A percentile compares a stretch with the other conserved stretches of the same genome.
phyloP scores from a whole-genome alignment of 2,113 vertebrate species.

The Atrichornis clamosus region DNA sequence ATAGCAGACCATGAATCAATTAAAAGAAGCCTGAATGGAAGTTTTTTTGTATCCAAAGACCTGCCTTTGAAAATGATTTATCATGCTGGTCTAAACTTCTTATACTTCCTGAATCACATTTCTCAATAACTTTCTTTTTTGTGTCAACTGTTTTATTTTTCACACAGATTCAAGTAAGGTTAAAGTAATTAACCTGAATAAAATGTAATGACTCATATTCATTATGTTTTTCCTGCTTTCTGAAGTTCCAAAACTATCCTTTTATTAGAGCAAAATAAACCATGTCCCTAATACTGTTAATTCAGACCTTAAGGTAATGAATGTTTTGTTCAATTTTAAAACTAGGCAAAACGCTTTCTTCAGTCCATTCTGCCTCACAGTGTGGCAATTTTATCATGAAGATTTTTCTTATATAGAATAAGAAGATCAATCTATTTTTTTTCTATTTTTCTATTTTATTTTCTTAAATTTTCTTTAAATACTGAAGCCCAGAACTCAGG shows the following conservation, averaged over 20 bases:
- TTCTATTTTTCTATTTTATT: not conserved
- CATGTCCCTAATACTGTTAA: not conserved
- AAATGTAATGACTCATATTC: constrained; percentile 18
- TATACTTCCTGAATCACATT: not conserved
- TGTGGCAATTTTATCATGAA: not conserved
- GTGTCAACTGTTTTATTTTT: constrained; percentile 15
- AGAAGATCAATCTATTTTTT: not conserved
- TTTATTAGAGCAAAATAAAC: constrained; percentile 5
- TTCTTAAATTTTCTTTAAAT: not conserved
- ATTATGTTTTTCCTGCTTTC: constrained; percentile 3
- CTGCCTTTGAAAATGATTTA: not conserved
- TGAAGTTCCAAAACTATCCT: constrained; percentile 27
- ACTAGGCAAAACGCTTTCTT: not conserved
- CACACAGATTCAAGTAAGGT: not conserved
- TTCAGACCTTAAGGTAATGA: not conserved
- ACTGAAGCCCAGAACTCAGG: not conserved
- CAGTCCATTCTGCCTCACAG: not conserved
- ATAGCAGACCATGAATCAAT: not conserved
- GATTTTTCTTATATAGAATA: not conserved
- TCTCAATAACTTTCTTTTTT: not conserved
- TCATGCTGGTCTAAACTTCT: not conserved
- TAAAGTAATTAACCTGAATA: constrained; percentile 52
- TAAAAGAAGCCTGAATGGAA: not conserved
- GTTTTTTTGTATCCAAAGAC: not conserved
- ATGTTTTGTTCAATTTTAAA: not conserved